Evolutionary conservation across 2,888 invertebrate species (phyloP), one percentile per base, ranked within the genome.

Genomic region (Magallana nippona): DNA sequence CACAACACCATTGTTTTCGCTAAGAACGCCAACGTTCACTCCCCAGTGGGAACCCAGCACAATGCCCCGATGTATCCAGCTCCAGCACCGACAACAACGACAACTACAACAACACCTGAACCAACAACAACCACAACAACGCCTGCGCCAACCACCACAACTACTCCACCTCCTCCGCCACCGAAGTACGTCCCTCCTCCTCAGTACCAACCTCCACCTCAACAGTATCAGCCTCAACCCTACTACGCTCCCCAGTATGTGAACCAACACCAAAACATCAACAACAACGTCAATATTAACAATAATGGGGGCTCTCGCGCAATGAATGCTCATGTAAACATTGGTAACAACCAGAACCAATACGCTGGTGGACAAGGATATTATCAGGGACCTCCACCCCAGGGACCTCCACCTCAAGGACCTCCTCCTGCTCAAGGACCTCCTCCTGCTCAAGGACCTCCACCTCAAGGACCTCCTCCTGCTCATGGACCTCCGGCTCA

Each of bases 11-110:
- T 82, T 27, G 82, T 82, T 10, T 63, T 82, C 19, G 82, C 82
- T 0, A 82, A 58, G 10, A 82, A 82, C 55, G 82, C 82, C 55
- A 82, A 82, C 27, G 71, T 82, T 1, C 82, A 82, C 55, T 82
- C 82, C 27, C 71, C 82, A 19, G 82, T 82, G 2, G 44, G 71
- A n/a, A 82, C 82, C 8, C 82, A 82, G 56, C 62, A 82, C 56
- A 82, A 82, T 55, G 82, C 82, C 5, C 82, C 77, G 19, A 55
- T 55, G 13, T 71, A 62, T 0, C 71, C 44, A 55, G 22, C 19
- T 11, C 13, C 55, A 60, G 56, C 55, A 55, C 44, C 19, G 11
- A 78, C 78, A 19, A 78, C 56, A 56, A 55, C 78, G 55, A 55
- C 78, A 11, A 27, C 27, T 1, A 27, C 56, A 10, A 55, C 44